Conservation (phyloP, 1,140 invertebrate species). For the Bradysia coprophila region DNA sequence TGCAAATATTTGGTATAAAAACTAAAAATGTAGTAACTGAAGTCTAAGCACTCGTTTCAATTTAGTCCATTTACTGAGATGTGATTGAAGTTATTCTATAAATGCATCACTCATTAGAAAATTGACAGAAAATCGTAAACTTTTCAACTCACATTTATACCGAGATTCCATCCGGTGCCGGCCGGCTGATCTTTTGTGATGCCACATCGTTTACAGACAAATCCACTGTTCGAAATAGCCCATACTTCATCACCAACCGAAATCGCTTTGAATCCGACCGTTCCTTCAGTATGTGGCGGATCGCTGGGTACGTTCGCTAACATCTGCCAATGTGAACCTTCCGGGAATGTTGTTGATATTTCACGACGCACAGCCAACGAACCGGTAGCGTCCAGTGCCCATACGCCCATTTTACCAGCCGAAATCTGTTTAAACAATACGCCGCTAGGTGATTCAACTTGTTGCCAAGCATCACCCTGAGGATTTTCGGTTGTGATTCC, state of each 20-base stretch:
- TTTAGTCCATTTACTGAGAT: too few relatives aligned
- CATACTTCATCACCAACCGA: slow-evolving; percentile 48
- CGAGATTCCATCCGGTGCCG: slow-evolving; percentile 57
- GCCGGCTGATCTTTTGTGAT: slow-evolving; percentile 44
- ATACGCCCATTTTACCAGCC: slow-evolving; percentile 45
- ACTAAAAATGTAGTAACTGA: too few relatives aligned
- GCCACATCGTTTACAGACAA: slow-evolving; percentile 49
- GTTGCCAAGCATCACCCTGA: slow-evolving; percentile 30
- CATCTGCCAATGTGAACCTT: slow-evolving; percentile 53
- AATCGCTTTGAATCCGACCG: slow-evolving; percentile 38
- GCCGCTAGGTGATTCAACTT: slow-evolving; percentile 25
- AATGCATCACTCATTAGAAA: too few relatives aligned
- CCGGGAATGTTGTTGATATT: slow-evolving; percentile 45
- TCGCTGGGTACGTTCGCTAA: slow-evolving; percentile 34
- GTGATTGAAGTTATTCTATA: too few relatives aligned
- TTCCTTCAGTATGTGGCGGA: slow-evolving; percentile 32
- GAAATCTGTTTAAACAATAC: slow-evolving; percentile 58
- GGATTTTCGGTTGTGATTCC: slow-evolving; percentile 44
- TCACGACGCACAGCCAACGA: slow-evolving; percentile 45
- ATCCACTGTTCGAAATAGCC: slow-evolving; percentile 50
- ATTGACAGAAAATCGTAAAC: too few relatives aligned
- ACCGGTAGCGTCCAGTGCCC: slow-evolving; percentile 42
- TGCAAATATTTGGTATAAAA: too few relatives aligned
- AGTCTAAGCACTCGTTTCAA: too few relatives aligned
- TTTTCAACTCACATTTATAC: slow-evolving; percentile 44